Conservation (phyloP, 2,113 vertebrate genomes). For the Oceanites oceanicus region DNA sequence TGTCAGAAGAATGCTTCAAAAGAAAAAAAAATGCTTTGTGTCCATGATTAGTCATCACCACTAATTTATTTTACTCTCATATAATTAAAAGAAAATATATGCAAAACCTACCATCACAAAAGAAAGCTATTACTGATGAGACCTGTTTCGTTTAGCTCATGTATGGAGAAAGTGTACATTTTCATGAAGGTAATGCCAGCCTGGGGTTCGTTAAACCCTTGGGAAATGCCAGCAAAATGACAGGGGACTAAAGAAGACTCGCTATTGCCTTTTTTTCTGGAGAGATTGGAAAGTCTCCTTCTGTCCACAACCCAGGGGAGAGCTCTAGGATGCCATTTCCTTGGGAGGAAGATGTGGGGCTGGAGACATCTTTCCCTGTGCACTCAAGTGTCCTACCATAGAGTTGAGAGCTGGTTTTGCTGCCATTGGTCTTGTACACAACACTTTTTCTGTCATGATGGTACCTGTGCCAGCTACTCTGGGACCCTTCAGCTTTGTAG, state of each 20-base stretch:
- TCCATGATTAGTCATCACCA: background rate
- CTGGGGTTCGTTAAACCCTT: background rate
- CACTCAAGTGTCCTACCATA: background rate
- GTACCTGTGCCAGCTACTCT: background rate
- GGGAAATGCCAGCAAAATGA: background rate
- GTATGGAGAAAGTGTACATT: background rate
- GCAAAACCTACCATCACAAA: background rate
- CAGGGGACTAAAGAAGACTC: background rate
- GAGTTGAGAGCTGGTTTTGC: background rate
- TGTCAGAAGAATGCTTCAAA: background rate
- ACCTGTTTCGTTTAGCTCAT: background rate
- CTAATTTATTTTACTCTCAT: slow-evolving; percentile 28
- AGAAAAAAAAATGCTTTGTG: background rate
- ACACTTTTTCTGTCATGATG: background rate
- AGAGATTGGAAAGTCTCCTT: background rate
- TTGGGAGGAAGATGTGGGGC: background rate
- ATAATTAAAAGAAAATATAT: slow-evolving; percentile 39
- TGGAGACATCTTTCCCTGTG: background rate
- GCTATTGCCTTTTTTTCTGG: background rate
- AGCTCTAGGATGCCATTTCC: background rate
- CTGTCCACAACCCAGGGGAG: background rate
- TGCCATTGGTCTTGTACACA: background rate
- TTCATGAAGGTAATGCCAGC: background rate
- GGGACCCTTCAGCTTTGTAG: background rate
- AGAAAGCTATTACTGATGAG: background rate